Percentiles rank a stretch among this genome's conserved stretches.
Conservation (phyloP, 1,140 invertebrate species). For the Theocolax elegans region DNA sequence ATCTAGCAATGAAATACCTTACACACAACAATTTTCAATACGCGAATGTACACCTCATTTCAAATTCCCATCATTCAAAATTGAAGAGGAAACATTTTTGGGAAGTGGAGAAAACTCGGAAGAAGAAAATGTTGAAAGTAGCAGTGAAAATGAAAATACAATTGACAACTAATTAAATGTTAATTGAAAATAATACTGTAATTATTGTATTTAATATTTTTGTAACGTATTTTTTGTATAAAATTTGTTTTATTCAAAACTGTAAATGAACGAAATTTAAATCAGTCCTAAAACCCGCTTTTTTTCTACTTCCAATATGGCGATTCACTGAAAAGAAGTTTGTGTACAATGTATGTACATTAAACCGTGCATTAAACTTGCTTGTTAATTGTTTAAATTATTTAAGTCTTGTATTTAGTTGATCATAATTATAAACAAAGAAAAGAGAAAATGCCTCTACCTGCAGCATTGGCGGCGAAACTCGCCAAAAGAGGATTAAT, state of each 20-base stretch:
- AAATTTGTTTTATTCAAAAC: no score
- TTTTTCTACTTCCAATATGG: no score
- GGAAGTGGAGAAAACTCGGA: constrained; percentile 65
- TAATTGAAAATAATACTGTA: background rate
- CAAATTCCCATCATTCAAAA: constrained; percentile 43
- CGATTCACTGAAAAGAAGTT: no score
- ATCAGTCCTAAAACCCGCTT: no score
- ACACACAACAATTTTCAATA: constrained; percentile 46
- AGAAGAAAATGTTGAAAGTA: constrained; percentile 46
- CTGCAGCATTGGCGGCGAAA: constrained; percentile 84
- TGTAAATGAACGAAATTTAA: no score
- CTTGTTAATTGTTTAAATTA: no score
- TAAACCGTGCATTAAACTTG: no score
- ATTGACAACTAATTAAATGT: constrained; percentile 16
- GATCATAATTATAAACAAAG: background rate
- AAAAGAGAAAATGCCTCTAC: constrained; percentile 79
- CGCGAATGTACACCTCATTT: constrained; percentile 37
- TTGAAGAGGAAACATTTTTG: constrained; percentile 58
- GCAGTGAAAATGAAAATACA: constrained; percentile 2
- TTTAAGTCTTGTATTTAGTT: no score
- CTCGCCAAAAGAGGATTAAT: constrained; percentile 88
- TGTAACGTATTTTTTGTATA: no score
- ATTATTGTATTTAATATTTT: no score
- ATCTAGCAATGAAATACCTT: constrained; percentile 33
- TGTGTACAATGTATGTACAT: no score